phyloP scores from a whole-genome alignment of 1,140 invertebrate genomes.

The Drosophila santomea region DNA sequence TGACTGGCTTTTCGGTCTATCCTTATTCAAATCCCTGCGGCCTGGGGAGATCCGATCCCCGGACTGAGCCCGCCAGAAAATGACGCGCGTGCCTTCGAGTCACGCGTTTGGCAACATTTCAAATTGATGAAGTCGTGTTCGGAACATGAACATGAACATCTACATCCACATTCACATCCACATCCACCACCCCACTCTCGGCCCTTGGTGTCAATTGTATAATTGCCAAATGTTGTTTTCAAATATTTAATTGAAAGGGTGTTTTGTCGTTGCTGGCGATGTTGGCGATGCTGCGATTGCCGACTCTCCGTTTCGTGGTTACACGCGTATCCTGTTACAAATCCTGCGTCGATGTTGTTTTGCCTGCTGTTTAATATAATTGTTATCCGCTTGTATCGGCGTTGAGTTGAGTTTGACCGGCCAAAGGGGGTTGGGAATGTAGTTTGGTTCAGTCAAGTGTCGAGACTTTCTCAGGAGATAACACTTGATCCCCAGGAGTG shows the following conservation, averaged over 20 bases:
- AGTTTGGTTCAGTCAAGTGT: constrained; percentile 47
- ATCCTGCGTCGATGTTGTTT: constrained; percentile 77
- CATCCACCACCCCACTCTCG: constrained; percentile 25
- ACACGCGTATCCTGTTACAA: constrained; percentile 84
- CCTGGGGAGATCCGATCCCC: constrained; percentile 27
- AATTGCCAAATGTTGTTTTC: constrained; percentile 84
- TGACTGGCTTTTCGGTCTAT: constrained; percentile 43
- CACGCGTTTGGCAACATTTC: constrained; percentile 68
- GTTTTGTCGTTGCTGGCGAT: constrained; percentile 56
- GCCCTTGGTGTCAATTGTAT: constrained; percentile 77
- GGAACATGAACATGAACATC: constrained; percentile 3
- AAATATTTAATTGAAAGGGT: constrained; percentile 84
- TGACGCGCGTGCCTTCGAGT: constrained; percentile 73
- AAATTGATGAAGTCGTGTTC: constrained; percentile 82
- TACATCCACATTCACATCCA: not conserved
- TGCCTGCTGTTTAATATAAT: constrained; percentile 82
- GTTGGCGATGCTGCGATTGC: constrained; percentile 23
- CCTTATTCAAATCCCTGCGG: constrained; percentile 76
- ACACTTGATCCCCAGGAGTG: constrained; percentile 22
- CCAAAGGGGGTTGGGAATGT: not conserved
- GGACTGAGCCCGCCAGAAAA: constrained; percentile 42
- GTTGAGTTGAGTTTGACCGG: constrained; percentile 27
- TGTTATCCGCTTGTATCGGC: constrained; percentile 67
- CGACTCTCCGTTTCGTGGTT: constrained; percentile 69
- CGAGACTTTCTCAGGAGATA: constrained; percentile 55